Conservation (phyloP, 2,113 vertebrate species). For the Corvus hawaiiensis region DNA sequence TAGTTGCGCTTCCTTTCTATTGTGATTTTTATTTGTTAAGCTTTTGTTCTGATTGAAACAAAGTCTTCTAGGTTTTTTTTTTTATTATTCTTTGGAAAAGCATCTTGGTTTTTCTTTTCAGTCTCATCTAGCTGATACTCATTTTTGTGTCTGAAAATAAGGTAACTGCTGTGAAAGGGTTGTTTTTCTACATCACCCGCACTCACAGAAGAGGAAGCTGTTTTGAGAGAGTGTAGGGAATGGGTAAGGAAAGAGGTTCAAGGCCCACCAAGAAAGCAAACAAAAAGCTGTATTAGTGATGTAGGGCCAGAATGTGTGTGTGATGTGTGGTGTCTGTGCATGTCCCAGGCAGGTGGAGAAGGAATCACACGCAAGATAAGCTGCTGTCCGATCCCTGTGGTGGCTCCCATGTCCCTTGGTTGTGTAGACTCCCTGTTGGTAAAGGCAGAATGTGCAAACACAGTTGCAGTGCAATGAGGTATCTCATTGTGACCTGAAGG, state of each 20-base stretch:
- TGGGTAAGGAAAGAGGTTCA: neutral
- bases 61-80: neutral
- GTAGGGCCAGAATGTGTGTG: neutral
- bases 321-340: neutral
- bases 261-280: neutral
- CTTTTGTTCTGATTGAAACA: neutral
- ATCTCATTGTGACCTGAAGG: neutral
- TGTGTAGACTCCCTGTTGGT: neutral
- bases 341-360: neutral
- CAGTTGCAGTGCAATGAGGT: neutral
- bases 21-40: neutral
- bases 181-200: rapidly evolving
- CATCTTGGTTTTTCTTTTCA: neutral
- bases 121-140: neutral
- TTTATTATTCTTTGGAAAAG: neutral
- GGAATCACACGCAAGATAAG: neutral
- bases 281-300: neutral
- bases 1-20: neutral
- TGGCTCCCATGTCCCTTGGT: rapidly evolving
- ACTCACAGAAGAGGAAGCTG: neutral
- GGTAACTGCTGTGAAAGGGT: neutral
- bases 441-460: neutral
- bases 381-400: neutral
- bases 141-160: neutral
- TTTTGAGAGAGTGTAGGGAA: neutral